Evolutionary conservation across 2,797 vertebrate genomes (phyloP), one percentile per base, ranked within the genome.

Genomic region (Gymnopithys bicolor): DNA sequence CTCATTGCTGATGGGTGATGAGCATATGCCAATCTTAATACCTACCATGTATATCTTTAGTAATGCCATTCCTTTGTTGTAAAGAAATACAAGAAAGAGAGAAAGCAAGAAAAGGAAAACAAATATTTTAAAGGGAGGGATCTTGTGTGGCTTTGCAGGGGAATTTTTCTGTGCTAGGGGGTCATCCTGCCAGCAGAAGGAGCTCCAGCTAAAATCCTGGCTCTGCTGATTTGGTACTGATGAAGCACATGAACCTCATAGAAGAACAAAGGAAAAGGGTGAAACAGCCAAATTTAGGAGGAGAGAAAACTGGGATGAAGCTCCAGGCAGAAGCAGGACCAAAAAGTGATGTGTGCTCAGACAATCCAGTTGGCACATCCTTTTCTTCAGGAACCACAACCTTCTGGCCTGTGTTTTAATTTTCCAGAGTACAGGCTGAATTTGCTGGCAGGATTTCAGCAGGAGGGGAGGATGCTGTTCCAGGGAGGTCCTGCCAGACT

Each of bases 151-250:
- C 3, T 59, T 79, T 46, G 30, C 4, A 39, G 10, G n/a, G 33
- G 28, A 53, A 46, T n/a, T 85, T 58, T 66, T 28, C 51, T 27
- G 25, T 83, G 87, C 53, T 71, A 53, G 66, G 49, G 6, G 39
- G 62, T 76, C 86, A 63, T 85, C 94, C 90, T 0, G 1, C 94
- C 95, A 95, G 94, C 84, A 95, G 96, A 95, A 94, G 95, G 94
- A 95, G 90, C 96, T 92, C 89, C 58, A 84, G 82, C 32, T 78
- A 43, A 95, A 95, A 96, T 32, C 76, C 78, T 51, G 46, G 23
- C 43, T 14, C 32, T 32, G 11, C 19, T 69, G 24, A 1, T n/a
- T 80, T 70, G 60, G 16, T 60, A 5, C 35, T 22, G 52, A 30
- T 19, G n/a, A 45, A 56, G 11, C 23, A 25, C 10, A 21, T n/a